Conservation (phyloP, 2,888 invertebrate species). For the Teleogryllus oceanicus region DNA sequence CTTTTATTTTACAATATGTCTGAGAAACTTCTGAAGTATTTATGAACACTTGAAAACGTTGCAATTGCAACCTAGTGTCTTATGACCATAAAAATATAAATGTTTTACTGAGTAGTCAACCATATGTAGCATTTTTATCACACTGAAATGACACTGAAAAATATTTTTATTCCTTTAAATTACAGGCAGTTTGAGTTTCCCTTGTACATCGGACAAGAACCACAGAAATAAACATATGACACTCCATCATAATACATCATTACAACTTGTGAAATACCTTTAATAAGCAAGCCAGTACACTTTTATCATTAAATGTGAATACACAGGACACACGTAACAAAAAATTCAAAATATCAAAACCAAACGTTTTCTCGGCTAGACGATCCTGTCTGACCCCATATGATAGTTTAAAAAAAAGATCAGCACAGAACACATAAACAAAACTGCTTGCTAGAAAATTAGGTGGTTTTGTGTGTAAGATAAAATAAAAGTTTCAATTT, state of each 20-base stretch:
- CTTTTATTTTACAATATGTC: background rate
- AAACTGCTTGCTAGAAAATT: too few species aligned
- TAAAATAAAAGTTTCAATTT: too few species aligned
- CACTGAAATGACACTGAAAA: constrained; percentile 2
- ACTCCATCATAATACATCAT: background rate
- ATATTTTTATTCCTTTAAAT: background rate
- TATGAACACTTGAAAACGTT: background rate
- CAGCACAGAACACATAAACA: too few species aligned
- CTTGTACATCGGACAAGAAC: background rate
- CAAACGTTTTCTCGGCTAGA: background rate
- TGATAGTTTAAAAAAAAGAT: background rate
- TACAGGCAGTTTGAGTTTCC: background rate
- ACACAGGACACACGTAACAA: background rate
- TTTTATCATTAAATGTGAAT: background rate
- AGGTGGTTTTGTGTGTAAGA: too few species aligned
- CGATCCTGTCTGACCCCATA: background rate
- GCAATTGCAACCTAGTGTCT: background rate
- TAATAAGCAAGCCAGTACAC: background rate
- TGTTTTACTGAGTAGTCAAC: background rate
- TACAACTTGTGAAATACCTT: background rate
- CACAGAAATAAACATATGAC: background rate
- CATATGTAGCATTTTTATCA: constrained; percentile 18
- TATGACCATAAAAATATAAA: background rate
- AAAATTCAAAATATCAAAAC: background rate
- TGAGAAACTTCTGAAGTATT: background rate